Base-by-base conservation (phyloP, 2,888 invertebrate genomes). In the Aphodius sticticus region DNA sequence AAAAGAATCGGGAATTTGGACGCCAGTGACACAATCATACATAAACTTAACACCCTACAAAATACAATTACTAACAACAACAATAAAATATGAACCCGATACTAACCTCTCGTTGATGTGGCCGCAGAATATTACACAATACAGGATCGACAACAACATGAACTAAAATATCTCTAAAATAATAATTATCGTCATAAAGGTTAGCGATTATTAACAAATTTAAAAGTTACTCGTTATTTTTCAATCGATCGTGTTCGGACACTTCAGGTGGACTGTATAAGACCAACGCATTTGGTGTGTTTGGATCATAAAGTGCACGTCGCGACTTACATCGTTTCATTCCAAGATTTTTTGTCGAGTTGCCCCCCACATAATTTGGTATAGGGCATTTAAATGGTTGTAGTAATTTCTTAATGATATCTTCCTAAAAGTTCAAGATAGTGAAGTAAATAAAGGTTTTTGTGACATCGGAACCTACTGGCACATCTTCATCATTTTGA, bases 141-240 rank as follows among this genome's bases (percentile, higher is more conserved):
- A 95, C 88, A 0, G 99, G 99, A 91, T 99, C 99, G 0, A 99
- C 98, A 0, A 99, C 99, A 1, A 99, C 98, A 87, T 99, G 99
- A 0, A 99, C 99, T 87, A 92, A 91, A 78, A 91, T 90, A 78
- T 91, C 91, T 77, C 92, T 93, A 84, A 75, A 88, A 83, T 83
- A 76, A 77, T 37, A 79, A 36, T 38, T 74, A 37, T 76, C 2
- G 74, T 71, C 38, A 9, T 16, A 12, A 76, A 7, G 7, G 69
- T 36, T 77, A 38, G 77, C 80, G 15, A 69, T 36, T 78, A 80
- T 71, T 15, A 78, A 36, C 70, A 76, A 9, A 83, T 91, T 89
- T 26, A 1, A n/a, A n/a, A 2, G 26, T 26, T 89, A 93, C 88
- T 92, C 91, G 85, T 95, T 95, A 88, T 93, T 90, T 89, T 96